Percentiles rank a stretch among this genome's conserved stretches.
Evolutionary conservation across 1,140 invertebrate genomes (phyloP).

Genomic region (Asbolus verrucosus): DNA sequence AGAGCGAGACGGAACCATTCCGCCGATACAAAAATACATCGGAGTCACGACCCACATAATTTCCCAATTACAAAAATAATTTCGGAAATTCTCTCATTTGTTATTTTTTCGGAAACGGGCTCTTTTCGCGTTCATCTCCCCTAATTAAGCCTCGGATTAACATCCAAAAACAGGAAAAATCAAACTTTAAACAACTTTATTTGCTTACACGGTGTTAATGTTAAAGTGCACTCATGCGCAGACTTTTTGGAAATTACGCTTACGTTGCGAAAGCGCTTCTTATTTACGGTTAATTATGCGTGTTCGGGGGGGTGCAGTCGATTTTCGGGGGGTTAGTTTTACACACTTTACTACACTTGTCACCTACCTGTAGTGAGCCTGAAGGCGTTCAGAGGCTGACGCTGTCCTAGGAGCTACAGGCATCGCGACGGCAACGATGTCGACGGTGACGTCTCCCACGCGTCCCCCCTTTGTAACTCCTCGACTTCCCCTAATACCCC

Average conservation of each 20-base stretch:
- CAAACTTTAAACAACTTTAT: not conserved
- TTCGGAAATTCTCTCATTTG: not conserved
- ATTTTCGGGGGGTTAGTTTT: not conserved
- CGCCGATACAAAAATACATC: not conserved
- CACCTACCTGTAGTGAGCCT: slow-evolving; percentile 61
- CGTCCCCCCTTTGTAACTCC: slow-evolving; percentile 46
- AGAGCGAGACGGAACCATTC: not conserved
- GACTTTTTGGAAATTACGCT: not conserved
- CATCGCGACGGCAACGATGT: slow-evolving; percentile 61
- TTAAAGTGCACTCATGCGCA: no score
- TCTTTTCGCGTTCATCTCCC: no score
- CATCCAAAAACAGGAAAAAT: no score
- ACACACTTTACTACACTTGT: slow-evolving; percentile 38
- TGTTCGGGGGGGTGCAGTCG: no score
- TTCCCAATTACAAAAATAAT: slow-evolving; percentile 1
- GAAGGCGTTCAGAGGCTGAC: slow-evolving; percentile 63
- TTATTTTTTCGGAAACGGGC: no score
- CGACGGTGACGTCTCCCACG: slow-evolving; percentile 45
- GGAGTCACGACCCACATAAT: not conserved
- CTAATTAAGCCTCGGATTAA: no score
- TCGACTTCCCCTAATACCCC: slow-evolving; percentile 45
- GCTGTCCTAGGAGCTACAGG: slow-evolving; percentile 64
- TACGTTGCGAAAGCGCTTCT: not conserved
- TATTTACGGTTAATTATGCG: no score
- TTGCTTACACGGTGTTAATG: no score